Evolutionary conservation across 1,140 invertebrate species (phyloP), one percentile per base, ranked within the genome.

Genomic region (Brachionus plicatilis): DNA sequence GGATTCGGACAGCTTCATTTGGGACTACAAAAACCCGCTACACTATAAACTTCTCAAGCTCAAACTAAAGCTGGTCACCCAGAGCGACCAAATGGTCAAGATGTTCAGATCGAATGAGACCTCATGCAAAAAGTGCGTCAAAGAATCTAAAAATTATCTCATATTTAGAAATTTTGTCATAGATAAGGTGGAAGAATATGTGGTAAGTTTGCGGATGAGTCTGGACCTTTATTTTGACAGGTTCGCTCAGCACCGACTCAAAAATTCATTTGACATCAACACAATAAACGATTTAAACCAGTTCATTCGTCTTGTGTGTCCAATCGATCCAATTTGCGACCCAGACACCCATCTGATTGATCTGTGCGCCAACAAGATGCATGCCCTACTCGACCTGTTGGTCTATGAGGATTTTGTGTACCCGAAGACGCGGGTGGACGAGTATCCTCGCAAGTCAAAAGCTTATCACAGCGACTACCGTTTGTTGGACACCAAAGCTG

Each of bases 231-330:
- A 29, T 11, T 76, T 27, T 14, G 72, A 76, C 12, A 20, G 72
- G 17, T 76, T 50, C 27, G 72, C 72, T 27, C 14, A 27, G 27
- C 72, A 76, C 11, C 11, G 72, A 37, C 72, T 76, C 11, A 76
- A 76, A 76, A 76, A 76, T 29, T 76, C 72, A 9, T 76, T 76
- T 50, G 72, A 76, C 12, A 76, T 76, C 2, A 76, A 76, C 43
- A 76, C 43, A 27, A 9, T 76, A 9, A 76, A 53, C 27, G 72
- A 76, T 50, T 29, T 76, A 14, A 53, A 76, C 20, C 27, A 29
- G 27, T 76, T 50, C 14, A 50, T 76, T 14, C 72, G 72, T 11
- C 24, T 37, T 11, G 7, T 12, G 2, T 24, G 24, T 50, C 70
- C 66, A 14, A 33, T 68, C 12, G 66, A 68, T n/a, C 66, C 66